Percentiles rank a stretch among this genome's conserved stretches.
phyloP scores from a whole-genome alignment of 2,888 invertebrate genomes.

The Patella pellucida region DNA sequence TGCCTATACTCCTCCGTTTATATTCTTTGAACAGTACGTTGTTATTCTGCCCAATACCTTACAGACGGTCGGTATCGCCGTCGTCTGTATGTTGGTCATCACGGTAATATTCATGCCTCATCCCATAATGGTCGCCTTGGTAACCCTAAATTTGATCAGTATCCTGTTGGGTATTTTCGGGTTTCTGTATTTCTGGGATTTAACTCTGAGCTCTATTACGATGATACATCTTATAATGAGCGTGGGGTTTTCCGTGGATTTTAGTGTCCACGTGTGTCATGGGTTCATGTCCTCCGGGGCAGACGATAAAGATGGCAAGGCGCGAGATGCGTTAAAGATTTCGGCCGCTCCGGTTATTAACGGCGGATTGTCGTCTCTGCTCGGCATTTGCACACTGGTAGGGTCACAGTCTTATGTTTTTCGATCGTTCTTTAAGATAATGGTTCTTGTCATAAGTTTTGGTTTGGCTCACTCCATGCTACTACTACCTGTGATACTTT shows the following conservation, averaged over 20 bases:
- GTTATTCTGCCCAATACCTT: slow-evolving; percentile 54
- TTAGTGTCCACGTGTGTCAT: slow-evolving; percentile 55
- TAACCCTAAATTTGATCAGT: slow-evolving; percentile 49
- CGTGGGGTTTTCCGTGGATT: slow-evolving; percentile 60
- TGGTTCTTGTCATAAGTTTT: slow-evolving; percentile 46
- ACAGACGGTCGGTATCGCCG: slow-evolving; percentile 53
- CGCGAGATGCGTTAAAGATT: slow-evolving; percentile 34
- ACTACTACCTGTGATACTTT: slow-evolving; percentile 43
- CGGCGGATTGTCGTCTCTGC: slow-evolving; percentile 45
- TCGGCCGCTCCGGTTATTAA: slow-evolving; percentile 47
- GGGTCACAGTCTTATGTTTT: slow-evolving; percentile 44
- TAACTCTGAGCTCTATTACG: slow-evolving; percentile 56
- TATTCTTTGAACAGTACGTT: slow-evolving; percentile 61
- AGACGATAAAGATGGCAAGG: slow-evolving; percentile 30
- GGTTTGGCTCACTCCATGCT: slow-evolving; percentile 48
- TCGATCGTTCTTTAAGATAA: slow-evolving; percentile 46
- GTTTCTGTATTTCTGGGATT: slow-evolving; percentile 51
- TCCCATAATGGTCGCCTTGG: slow-evolving; percentile 48
- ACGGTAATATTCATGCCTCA: slow-evolving; percentile 59
- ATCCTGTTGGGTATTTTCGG: slow-evolving; percentile 59
- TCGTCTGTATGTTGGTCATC: slow-evolving; percentile 53
- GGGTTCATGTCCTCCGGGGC: slow-evolving; percentile 42
- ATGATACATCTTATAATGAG: slow-evolving; percentile 61
- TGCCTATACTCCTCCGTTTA: slow-evolving; percentile 48
- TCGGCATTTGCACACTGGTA: slow-evolving; percentile 45